Evolutionary conservation across 1,140 invertebrate species (phyloP), one percentile per base, ranked within the genome.

Genomic region (Pararge aegeria): DNA sequence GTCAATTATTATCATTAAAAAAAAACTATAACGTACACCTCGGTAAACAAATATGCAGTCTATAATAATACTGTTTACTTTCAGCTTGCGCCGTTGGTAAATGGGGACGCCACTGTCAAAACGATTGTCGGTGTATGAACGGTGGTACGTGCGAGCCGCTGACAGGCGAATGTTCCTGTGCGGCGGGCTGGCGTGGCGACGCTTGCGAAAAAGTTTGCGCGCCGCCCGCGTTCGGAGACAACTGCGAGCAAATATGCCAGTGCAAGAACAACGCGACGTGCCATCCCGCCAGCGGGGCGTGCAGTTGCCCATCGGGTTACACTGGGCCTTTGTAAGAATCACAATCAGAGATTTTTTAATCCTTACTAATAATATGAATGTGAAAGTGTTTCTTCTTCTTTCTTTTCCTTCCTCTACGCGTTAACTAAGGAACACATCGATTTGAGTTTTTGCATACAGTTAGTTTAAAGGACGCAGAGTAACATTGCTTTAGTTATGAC

Each of bases 111-210:
- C 73, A 95, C 49, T 99, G 98, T 77, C 92, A 92, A 27, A 80
- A 93, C 59, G 78, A 89, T 4, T 99, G 98, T 83, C 93, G 95
- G 44, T 99, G 98, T 83, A 94, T 95, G 75, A 98, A 99, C 84
- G 94, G 94, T 34, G 96, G 93, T 0, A 91, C 91, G 0, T 98
- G 96, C 75, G 91, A 97, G 90, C 95, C 95, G 66, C 89, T 96
- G 10, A 95, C 93, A 5, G 95, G 95, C 1, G 73, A 78, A 12
- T 91, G 89, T 60, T 92, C 94, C 38, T 98, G 97, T 83, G 90
- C 91, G 5, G 74, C 89, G 3, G 98, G 97, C 48, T 97, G 93
- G 85, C 87, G 90, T 24, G 92, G 92, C 5, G 83, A 90, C 10
- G 87, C 88, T 0, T 93, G 92, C 69, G 95, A 94, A 12, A 94